Evolutionary conservation across 2,888 invertebrate species (phyloP).

Genomic region (Drymonia ruficornis): DNA sequence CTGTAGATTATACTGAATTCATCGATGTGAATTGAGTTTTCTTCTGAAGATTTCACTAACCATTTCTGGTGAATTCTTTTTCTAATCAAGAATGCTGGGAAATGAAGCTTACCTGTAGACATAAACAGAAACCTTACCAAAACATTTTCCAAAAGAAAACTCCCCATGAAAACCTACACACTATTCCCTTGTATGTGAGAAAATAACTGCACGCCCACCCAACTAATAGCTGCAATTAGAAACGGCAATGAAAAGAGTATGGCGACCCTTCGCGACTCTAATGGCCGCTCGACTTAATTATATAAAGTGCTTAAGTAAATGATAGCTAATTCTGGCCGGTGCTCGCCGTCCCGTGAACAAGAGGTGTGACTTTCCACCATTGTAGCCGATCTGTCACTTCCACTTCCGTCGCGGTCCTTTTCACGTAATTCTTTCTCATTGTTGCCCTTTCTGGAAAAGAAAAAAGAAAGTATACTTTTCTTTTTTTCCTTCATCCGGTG

Average conservation of each 20-base stretch:
- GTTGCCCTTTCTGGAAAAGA: slow-evolving; percentile 78
- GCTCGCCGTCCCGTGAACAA: slow-evolving; percentile 76
- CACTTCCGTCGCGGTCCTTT: slow-evolving; percentile 74
- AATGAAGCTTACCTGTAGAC: too few relatives aligned
- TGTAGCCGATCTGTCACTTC: slow-evolving; percentile 82
- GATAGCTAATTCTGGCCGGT: slow-evolving; percentile 77
- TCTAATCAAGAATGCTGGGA: not conserved
- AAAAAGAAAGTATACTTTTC: slow-evolving; percentile 41
- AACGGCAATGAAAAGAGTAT: slow-evolving; percentile 67
- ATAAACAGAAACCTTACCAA: too few relatives aligned
- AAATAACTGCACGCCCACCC: slow-evolving; percentile 31
- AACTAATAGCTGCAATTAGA: slow-evolving; percentile 67
- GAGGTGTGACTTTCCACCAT: slow-evolving; percentile 84
- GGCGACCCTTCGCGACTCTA: slow-evolving; percentile 69
- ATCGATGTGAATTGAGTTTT: slow-evolving; percentile 15
- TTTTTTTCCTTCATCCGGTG: slow-evolving; percentile 64
- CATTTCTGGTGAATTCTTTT: too few relatives aligned
- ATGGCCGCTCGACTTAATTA: slow-evolving; percentile 79
- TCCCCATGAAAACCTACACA: slow-evolving; percentile 6
- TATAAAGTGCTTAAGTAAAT: slow-evolving; percentile 84
- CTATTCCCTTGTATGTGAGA: slow-evolving; percentile 1
- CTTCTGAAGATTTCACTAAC: not conserved
- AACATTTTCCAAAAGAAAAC: not conserved
- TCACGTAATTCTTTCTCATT: slow-evolving; percentile 73
- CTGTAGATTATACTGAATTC: slow-evolving; percentile 32